These are phyloP conservation scores for Vidua chalybeata DNA, from an alignment of 2,113 vertebrate genomes.

Conservation along the genomic window DNA sequence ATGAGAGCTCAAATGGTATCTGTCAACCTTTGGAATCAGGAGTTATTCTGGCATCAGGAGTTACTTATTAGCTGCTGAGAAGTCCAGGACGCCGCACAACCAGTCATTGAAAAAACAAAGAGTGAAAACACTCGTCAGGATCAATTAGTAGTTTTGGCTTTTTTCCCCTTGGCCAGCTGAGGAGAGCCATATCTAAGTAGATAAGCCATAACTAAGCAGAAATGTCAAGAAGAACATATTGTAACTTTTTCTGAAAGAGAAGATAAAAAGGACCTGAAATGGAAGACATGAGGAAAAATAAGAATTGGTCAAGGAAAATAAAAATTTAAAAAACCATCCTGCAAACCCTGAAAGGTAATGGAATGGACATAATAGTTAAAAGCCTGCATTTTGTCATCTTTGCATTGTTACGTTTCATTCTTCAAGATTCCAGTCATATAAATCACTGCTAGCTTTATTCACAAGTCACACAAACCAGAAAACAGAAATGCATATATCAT, in stretches of 20 bases:
- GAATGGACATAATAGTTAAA: background rate
- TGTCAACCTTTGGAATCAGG: slow-evolving; percentile 25
- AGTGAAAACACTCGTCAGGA: slow-evolving; percentile 12
- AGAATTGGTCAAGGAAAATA: background rate
- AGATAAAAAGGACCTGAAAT: background rate
- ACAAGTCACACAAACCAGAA: background rate
- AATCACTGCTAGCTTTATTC: background rate
- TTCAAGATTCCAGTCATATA: background rate
- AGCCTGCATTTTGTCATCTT: background rate
- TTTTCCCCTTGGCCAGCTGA: background rate
- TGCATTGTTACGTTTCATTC: background rate
- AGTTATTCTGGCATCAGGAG: background rate
- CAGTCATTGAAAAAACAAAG: background rate
- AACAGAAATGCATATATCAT: background rate
- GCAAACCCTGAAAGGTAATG: background rate
- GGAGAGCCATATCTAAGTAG: background rate
- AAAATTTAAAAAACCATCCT: background rate
- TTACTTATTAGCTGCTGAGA: slow-evolving; percentile 42
- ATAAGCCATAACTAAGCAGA: background rate
- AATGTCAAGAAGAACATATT: background rate
- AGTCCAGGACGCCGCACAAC: background rate
- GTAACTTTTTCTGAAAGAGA: background rate
- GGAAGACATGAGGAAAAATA: background rate
- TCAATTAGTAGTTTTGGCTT: background rate
- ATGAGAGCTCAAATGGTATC: background rate